phyloP scores from a whole-genome alignment of 2,113 vertebrate species.

The Eleginops maclovinus region DNA sequence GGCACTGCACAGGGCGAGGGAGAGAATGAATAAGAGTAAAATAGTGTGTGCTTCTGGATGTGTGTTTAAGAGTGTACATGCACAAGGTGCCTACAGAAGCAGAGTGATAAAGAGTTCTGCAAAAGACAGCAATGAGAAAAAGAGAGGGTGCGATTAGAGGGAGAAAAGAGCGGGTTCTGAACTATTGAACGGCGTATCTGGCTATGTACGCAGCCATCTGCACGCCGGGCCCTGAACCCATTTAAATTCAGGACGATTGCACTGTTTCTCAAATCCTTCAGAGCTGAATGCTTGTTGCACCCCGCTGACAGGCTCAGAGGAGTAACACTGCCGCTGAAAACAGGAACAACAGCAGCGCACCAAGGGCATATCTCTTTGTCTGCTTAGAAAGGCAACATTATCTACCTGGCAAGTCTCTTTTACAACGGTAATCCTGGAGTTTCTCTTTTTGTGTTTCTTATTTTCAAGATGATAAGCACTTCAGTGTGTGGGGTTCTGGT shows the following conservation, averaged over 20 bases:
- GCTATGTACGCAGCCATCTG: slow-evolving; percentile 65
- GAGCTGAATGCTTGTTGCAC: slow-evolving; percentile 67
- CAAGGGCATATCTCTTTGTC: slow-evolving; percentile 46
- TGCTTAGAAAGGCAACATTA: slow-evolving; percentile 36
- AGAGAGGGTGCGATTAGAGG: slow-evolving; percentile 55
- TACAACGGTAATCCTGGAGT: not conserved
- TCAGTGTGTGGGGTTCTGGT: not conserved
- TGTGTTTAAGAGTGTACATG: slow-evolving; percentile 32
- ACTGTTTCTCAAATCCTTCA: slow-evolving; percentile 75
- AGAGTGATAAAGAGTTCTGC: slow-evolving; percentile 52
- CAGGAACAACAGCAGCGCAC: slow-evolving; percentile 31
- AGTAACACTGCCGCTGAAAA: slow-evolving; percentile 34
- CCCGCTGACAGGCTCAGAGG: slow-evolving; percentile 35
- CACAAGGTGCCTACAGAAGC: slow-evolving; percentile 42
- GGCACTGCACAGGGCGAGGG: not conserved
- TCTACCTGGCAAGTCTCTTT: slow-evolving; percentile 23
- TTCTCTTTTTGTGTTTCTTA: not conserved
- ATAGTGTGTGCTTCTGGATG: slow-evolving; percentile 4
- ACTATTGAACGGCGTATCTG: slow-evolving; percentile 66
- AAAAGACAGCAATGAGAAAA: slow-evolving; percentile 56
- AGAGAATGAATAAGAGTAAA: slow-evolving; percentile 10
- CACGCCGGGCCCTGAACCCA: slow-evolving; percentile 59
- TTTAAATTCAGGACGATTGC: slow-evolving; percentile 76
- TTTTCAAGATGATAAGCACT: slow-evolving; percentile 18
- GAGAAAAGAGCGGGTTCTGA: slow-evolving; percentile 49